phyloP scores from a whole-genome alignment of 2,888 invertebrate genomes.

The Archips xylosteana region DNA sequence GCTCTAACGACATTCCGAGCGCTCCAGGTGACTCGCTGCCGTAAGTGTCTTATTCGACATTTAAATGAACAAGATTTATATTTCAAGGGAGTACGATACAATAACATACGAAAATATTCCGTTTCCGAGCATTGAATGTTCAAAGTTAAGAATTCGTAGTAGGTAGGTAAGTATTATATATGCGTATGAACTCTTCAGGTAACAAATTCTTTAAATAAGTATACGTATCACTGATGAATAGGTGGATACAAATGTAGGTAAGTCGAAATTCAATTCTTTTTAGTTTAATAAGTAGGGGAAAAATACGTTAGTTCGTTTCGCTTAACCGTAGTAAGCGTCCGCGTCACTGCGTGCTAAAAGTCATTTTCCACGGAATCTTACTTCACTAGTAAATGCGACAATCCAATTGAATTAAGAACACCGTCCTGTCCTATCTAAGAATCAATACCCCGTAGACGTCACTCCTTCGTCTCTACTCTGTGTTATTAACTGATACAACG shows the following conservation, averaged over 20 bases:
- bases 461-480: slow-evolving; percentile 34
- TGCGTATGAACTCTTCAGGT: too few relatives aligned
- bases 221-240: neutral
- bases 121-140: neutral
- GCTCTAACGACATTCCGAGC: slow-evolving; percentile 31
- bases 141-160: neutral
- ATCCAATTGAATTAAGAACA: slow-evolving; percentile 38
- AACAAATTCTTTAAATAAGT: too few relatives aligned
- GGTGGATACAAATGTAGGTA: neutral
- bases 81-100: neutral
- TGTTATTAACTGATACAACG: slow-evolving; percentile 19
- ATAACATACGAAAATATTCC: neutral
- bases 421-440: slow-evolving; percentile 31
- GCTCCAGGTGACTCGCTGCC: slow-evolving; percentile 19
- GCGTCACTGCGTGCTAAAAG: slow-evolving; percentile 24
- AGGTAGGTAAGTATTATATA: too few relatives aligned
- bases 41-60: neutral
- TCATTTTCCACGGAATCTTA: slow-evolving; percentile 17
- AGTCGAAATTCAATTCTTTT: neutral
- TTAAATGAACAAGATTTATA: slow-evolving; percentile 3
- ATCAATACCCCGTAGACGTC: slow-evolving; percentile 40
- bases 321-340: neutral
- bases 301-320: neutral
- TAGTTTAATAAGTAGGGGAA: neutral
- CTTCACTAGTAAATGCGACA: slow-evolving; percentile 20